Conservation (phyloP, 92 coral and sea anemone species). For the Plumapathes pennacea region DNA sequence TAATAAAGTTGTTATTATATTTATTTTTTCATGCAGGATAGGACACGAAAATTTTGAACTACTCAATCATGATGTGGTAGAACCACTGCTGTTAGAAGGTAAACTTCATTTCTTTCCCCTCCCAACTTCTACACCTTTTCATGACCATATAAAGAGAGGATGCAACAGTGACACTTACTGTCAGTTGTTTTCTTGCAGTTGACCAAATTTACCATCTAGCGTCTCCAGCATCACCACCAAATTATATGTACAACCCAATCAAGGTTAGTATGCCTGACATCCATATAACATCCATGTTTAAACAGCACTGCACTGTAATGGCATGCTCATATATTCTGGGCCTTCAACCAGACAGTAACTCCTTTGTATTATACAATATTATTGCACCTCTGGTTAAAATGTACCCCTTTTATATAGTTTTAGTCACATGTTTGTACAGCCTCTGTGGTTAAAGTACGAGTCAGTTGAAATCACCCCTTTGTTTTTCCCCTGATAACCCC, state of each 20-base stretch:
- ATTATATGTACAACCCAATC: conserved; percentile 96
- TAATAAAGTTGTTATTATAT: no score
- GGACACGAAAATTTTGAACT: conserved; percentile 98
- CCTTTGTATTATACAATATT: not conserved
- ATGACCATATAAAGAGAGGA: no score
- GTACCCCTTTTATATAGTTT: no score
- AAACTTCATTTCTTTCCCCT: not conserved
- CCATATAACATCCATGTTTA: not conserved
- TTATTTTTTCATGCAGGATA: conserved; percentile 53
- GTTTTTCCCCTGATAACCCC: no score
- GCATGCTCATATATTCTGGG: no score
- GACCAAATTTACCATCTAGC: conserved; percentile 98
- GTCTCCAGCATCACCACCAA: conserved; percentile 99
- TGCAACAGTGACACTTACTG: no score
- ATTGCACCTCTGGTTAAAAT: not conserved
- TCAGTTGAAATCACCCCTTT: no score
- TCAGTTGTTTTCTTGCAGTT: conserved; percentile 49
- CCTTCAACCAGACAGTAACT: no score
- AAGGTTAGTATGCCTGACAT: conserved; percentile 50
- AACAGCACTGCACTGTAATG: no score
- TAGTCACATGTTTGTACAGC: no score
- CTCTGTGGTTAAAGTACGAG: no score
- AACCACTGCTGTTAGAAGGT: conserved; percentile 94
- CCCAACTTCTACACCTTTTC: not conserved
- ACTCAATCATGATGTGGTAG: conserved; percentile 94